Evolutionary conservation across 2,888 invertebrate species (phyloP), one percentile per base, ranked within the genome.

Genomic region (Eupithecia pulchellata): DNA sequence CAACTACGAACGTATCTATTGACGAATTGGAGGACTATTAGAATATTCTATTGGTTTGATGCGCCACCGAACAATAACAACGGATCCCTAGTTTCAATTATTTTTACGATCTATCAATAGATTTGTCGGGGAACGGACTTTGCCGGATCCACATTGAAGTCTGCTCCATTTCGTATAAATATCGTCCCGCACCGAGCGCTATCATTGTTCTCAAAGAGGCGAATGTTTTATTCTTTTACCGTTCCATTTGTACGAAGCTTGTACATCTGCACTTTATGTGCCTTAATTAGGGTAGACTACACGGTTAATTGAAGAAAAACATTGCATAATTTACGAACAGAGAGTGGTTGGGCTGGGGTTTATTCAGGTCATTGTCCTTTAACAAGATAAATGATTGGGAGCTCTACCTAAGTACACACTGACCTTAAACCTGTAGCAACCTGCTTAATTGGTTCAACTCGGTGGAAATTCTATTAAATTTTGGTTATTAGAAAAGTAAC

Each of bases 231-330:
- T 78, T 79, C 83, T 87, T 89, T 89, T 88, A 88, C 86, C 84
- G 86, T 87, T 88, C 84, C 85, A 89, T 89, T 88, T 88, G 85
- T 86, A 82, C 84, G 81, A 84, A 85, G 85, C 86, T 84, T 83
- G 80, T 81, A 82, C 86, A 81, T 78, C 80, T 79, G 79, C 78
- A 84, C 83, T 85, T 86, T 83, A 83, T 81, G 84, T 82, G 79
- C 75, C 83, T 82, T 91, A 91, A 92, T 91, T 91, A 92, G 87
- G 88, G 87, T 85, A 86, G 84, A 85, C 73, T 74, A 76, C 75
- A 73, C 72, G 72, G 75, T 77, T 92, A 90, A 91, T 92, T 92
- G 90, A 92, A 92, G 92, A 90, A 91, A 92, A 92, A 91, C 91
- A 91, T 87, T 90, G 88, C 85, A 90, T 91, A 89, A 91, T 91